A percentile compares a stretch with the other conserved stretches of the same genome.
Conservation (phyloP, 2,888 invertebrate genomes). For the Cordilura impudica region DNA sequence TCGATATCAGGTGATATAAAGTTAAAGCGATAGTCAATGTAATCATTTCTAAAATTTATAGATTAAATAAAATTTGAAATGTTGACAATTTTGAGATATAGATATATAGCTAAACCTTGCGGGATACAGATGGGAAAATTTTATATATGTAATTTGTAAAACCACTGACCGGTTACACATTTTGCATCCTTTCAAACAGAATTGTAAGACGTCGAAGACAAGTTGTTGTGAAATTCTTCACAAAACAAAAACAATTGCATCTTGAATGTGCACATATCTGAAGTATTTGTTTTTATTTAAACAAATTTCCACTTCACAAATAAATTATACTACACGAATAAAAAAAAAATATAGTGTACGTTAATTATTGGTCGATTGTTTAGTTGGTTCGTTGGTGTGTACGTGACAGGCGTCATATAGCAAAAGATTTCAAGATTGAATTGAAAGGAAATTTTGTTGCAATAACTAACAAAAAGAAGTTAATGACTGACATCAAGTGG, state of each 20-base stretch:
- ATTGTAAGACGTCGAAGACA: neutral
- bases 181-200: neutral
- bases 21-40: no score
- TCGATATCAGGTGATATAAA: no score
- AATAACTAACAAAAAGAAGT: neutral
- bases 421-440: neutral
- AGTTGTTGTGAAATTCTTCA: neutral
- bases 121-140: no score
- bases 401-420: slow-evolving; percentile 50
- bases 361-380: no score
- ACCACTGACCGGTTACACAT: neutral
- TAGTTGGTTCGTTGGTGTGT: slow-evolving; percentile 6
- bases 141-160: no score
- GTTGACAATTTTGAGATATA: no score
- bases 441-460: slow-evolving; percentile 17
- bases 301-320: no score
- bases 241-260: neutral
- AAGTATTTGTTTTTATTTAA: no score
- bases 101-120: no score
- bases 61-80: no score
- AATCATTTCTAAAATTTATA: no score
- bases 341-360: neutral
- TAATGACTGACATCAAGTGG: no score
- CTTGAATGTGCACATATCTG: neutral
- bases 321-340: neutral